Conservation (phyloP, 37 sponge, comb jelly and placozoan genomes). For the Eunapius fragilis region DNA sequence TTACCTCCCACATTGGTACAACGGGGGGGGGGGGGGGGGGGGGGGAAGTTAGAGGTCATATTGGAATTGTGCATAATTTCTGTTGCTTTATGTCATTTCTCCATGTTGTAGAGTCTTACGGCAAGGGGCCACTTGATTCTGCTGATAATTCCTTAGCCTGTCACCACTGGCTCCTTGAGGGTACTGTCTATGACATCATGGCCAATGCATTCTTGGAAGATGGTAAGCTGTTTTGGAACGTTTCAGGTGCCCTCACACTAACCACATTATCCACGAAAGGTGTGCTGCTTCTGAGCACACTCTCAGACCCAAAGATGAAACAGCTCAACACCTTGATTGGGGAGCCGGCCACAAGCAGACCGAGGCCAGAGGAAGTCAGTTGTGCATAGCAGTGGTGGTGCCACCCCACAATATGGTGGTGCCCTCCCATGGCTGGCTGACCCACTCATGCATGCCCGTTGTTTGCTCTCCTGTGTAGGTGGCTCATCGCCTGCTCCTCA, state of each 20-base stretch:
- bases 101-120: background rate
- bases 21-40: too few species aligned
- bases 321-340: conserved; percentile 22
- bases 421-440: background rate
- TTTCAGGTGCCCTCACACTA: background rate
- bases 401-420: background rate
- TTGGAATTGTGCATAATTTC: too few species aligned
- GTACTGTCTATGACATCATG: conserved; percentile 35
- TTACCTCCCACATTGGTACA: too few species aligned
- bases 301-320: conserved; percentile 18
- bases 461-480: conserved; percentile 1
- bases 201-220: conserved; percentile 50
- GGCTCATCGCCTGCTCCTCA: conserved; percentile 60
- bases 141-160: conserved; percentile 18
- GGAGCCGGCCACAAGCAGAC: background rate
- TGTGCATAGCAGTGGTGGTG: background rate
- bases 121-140: background rate
- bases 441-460: background rate
- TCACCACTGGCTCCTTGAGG: conserved; percentile 49
- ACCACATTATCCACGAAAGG: background rate
- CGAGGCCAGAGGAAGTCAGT: conserved; percentile 15
- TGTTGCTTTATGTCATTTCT: background rate
- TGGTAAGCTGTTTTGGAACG: background rate
- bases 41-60: too few species aligned
- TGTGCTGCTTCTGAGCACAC: background rate